phyloP scores from a whole-genome alignment of 2,888 invertebrate genomes.

The Tryphoninae sp. region DNA sequence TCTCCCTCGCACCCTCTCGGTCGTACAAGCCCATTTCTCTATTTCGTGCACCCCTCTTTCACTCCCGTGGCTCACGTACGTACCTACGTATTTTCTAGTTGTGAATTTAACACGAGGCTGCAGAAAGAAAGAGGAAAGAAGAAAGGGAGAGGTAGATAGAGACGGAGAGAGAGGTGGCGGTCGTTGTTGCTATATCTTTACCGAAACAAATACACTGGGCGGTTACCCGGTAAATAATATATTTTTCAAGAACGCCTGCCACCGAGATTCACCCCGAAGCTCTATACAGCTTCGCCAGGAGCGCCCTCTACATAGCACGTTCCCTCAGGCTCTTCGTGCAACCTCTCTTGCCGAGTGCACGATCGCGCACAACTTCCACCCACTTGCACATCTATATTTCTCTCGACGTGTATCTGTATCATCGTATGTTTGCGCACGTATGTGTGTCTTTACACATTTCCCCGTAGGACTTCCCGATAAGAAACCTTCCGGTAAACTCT shows the following conservation, averaged over 20 bases:
- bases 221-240: conserved; percentile 60
- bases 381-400: background rate
- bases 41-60: conserved; percentile 7
- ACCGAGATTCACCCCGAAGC: background rate
- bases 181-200: conserved; percentile 49
- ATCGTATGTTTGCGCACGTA: background rate
- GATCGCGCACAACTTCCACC: conserved; percentile 29
- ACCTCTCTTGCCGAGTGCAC: conserved; percentile 34
- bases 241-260: conserved; percentile 53
- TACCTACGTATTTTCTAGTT: conserved; percentile 47
- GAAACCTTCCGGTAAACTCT: background rate
- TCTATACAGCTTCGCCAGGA: too few relatives aligned
- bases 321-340: conserved; percentile 37
- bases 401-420: background rate
- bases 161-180: conserved; percentile 21
- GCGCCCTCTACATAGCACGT: background rate
- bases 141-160: background rate
- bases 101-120: conserved; percentile 54
- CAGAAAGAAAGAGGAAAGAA: background rate
- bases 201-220: conserved; percentile 62
- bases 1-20: background rate
- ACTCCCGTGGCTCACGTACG: conserved; percentile 31
- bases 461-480: background rate
- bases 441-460: background rate
- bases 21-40: conserved; percentile 20